Conservation (phyloP, 1,140 invertebrate species). For the Arion vulgaris region DNA sequence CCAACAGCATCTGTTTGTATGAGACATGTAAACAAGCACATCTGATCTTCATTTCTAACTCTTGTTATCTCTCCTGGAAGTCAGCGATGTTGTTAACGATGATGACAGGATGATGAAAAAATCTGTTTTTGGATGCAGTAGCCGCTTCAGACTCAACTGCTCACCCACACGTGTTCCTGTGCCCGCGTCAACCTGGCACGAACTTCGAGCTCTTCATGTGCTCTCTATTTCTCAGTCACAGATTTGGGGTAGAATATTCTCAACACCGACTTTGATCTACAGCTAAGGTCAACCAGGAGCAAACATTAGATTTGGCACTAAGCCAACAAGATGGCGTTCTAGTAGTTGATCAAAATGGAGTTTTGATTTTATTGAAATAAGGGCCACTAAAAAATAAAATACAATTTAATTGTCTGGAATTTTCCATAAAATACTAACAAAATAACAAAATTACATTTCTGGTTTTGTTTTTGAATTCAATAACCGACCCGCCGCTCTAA, state of each 20-base stretch:
- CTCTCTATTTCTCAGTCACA: neutral
- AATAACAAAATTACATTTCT: too few relatives aligned
- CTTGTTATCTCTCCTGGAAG: neutral
- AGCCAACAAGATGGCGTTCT: too few relatives aligned
- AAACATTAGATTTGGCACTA: too few relatives aligned
- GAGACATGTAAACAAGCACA: too few relatives aligned
- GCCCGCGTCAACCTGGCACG: neutral
- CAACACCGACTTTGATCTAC: neutral
- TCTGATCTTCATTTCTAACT: neutral
- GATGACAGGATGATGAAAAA: neutral
- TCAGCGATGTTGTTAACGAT: slow-evolving; percentile 14
- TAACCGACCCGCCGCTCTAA: too few relatives aligned
- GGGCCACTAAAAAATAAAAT: too few relatives aligned
- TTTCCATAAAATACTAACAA: too few relatives aligned
- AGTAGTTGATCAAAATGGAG: too few relatives aligned
- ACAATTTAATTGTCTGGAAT: too few relatives aligned
- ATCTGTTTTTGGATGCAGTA: neutral
- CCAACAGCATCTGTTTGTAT: too few relatives aligned
- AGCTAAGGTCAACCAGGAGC: neutral
- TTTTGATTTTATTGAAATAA: too few relatives aligned
- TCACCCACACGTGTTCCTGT: neutral
- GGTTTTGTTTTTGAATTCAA: too few relatives aligned
- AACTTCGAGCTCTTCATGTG: neutral
- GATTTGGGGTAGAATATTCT: slow-evolving; percentile 1
- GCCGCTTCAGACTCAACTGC: neutral